Evolutionary conservation across 2,888 invertebrate genomes (phyloP).

Genomic region (Priapulus caudatus): DNA sequence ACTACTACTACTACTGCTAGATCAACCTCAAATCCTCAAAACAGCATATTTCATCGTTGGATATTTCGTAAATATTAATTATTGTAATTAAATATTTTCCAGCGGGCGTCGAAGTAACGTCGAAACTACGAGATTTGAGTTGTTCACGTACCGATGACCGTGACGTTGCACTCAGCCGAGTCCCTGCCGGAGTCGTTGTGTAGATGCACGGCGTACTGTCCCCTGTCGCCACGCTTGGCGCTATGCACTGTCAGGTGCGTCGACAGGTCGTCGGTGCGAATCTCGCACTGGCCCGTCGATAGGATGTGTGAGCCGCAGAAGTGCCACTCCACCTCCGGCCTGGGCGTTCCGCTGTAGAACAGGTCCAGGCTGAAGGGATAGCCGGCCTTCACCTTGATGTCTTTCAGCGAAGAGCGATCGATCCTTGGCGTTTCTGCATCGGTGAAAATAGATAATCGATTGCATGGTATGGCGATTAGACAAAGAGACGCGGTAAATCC

Average conservation of each 20-base stretch:
- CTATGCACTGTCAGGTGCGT: background rate
- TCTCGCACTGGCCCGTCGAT: background rate
- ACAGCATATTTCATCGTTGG: too few relatives aligned
- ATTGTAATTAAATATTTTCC: too few relatives aligned
- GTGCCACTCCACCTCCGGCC: slow-evolving; percentile 80
- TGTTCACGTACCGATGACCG: too few relatives aligned
- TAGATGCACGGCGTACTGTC: slow-evolving; percentile 69
- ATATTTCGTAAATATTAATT: too few relatives aligned
- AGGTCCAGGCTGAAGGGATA: slow-evolving; percentile 85
- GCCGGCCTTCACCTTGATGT: slow-evolving; percentile 82
- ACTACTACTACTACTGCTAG: too few relatives aligned
- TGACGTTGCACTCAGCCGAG: slow-evolving; percentile 76
- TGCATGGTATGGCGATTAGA: too few relatives aligned
- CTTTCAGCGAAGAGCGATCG: slow-evolving; percentile 70
- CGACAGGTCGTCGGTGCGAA: background rate
- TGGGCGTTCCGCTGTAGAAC: slow-evolving; percentile 87
- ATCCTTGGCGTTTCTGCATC: slow-evolving; percentile 72
- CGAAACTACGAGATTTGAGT: too few relatives aligned
- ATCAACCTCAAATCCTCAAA: too few relatives aligned
- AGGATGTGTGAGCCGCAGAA: slow-evolving; percentile 66
- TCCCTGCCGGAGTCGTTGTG: slow-evolving; percentile 88
- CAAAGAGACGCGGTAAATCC: too few relatives aligned
- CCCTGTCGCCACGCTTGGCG: slow-evolving; percentile 81
- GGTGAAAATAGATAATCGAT: too few relatives aligned
- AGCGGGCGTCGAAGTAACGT: too few relatives aligned